Percentiles rank a stretch among this genome's conserved stretches.
phyloP scores from a whole-genome alignment of 2,113 vertebrate genomes.

The Eurypyga helias region DNA sequence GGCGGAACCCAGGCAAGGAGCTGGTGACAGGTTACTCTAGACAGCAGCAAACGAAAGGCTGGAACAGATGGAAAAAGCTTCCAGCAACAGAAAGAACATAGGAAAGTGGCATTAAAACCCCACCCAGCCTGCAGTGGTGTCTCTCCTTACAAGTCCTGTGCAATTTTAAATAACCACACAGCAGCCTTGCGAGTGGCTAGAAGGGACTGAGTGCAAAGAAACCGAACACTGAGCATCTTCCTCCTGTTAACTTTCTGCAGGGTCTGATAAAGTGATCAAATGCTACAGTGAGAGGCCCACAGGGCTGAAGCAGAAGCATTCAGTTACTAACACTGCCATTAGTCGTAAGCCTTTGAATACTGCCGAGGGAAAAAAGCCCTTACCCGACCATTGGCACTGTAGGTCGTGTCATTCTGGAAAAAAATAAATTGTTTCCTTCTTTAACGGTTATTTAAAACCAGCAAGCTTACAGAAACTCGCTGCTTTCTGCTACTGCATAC shows the following conservation, averaged over 20 bases:
- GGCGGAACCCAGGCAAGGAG: neutral
- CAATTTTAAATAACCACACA: neutral
- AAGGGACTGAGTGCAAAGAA: neutral
- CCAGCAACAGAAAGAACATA: neutral
- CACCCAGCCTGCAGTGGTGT: neutral
- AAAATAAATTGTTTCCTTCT: neutral
- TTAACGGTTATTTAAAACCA: neutral
- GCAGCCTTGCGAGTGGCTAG: neutral
- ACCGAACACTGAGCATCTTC: neutral
- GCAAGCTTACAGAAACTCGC: neutral
- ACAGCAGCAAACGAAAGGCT: constrained; percentile 5
- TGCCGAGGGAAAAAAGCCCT: neutral
- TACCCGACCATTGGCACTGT: constrained; percentile 20
- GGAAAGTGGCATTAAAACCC: neutral
- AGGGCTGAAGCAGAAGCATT: neutral
- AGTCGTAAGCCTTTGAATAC: neutral
- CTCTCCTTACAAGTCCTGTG: neutral
- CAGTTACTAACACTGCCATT: neutral
- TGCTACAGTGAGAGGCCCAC: neutral
- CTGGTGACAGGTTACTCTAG: neutral
- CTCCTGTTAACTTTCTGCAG: neutral
- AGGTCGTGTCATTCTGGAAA: constrained; percentile 53
- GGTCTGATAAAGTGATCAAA: neutral
- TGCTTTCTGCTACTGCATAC: neutral
- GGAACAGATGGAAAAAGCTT: neutral